Conservation (phyloP, 2,888 invertebrate genomes). For the Epistrophe grossulariae region DNA sequence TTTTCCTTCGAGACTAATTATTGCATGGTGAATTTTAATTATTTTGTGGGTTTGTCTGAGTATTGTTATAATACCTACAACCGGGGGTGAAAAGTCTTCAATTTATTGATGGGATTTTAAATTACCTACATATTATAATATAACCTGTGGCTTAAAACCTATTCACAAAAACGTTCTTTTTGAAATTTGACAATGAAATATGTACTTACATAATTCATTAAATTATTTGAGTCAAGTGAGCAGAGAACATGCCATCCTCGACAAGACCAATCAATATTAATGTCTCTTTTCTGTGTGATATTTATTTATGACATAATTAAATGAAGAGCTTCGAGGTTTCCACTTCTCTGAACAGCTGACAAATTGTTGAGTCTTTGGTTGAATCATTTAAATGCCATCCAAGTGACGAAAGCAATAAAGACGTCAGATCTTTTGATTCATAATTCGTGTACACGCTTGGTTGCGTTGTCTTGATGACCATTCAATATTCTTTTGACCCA, state of each 20-base stretch:
- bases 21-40: no score
- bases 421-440: conserved; percentile 28
- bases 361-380: conserved; percentile 5
- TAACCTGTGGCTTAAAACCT: no score
- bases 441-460: background rate
- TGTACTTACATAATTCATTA: no score
- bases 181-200: no score
- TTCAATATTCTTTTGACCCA: conserved; percentile 15
- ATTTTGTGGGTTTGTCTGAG: no score
- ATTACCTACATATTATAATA: no score
- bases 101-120: no score
- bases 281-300: conserved; percentile 11
- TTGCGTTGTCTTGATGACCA: conserved; percentile 28
- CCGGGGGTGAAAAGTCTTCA: no score
- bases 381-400: background rate
- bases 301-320: conserved; percentile 57
- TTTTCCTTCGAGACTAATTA: no score
- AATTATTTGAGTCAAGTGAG: background rate
- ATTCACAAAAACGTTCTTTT: no score
- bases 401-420: conserved; percentile 30
- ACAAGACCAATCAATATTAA: conserved; percentile 28
- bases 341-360: conserved; percentile 20
- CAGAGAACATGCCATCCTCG: background rate
- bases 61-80: no score
- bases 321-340: conserved; percentile 48